A percentile compares a stretch with the other conserved stretches of the same genome.
These are phyloP conservation scores for Microtus richardsoni DNA, from an alignment of 2,113 vertebrate species.

Conservation along the genomic window DNA sequence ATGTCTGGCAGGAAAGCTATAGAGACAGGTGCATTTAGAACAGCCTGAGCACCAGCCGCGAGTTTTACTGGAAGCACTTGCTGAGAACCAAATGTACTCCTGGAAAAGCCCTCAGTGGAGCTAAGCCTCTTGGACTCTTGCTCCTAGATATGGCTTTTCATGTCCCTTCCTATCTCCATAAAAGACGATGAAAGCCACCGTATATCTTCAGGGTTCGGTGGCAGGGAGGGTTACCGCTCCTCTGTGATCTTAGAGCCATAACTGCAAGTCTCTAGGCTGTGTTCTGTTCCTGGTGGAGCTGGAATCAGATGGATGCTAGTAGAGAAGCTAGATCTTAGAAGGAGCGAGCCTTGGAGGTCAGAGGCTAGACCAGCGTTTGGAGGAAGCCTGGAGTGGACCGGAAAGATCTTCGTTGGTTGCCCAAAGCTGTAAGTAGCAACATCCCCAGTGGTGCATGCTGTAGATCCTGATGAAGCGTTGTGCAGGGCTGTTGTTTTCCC, in stretches of 20 bases:
- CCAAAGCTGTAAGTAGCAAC: conserved; percentile 57
- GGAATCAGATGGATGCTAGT: conserved; percentile 15
- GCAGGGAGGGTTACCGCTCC: neutral
- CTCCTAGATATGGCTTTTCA: conserved; percentile 55
- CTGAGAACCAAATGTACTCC: conserved; percentile 69
- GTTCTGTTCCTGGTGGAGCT: conserved; percentile 56
- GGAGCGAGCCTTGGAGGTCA: conserved; percentile 10
- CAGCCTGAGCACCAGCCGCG: conserved; percentile 59
- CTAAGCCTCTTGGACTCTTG: conserved; percentile 46
- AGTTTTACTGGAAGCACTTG: conserved; percentile 57
- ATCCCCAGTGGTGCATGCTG: neutral
- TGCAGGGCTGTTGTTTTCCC: conserved; percentile 40
- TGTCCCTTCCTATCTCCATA: neutral
- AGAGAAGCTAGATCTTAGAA: conserved; percentile 62
- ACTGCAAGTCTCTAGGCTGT: conserved; percentile 52
- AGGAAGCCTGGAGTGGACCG: conserved; percentile 46
- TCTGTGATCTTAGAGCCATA: conserved; percentile 45
- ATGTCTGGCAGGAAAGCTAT: conserved; percentile 67
- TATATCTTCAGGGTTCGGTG: neutral
- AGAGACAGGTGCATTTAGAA: conserved; percentile 75
- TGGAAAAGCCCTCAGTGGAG: conserved; percentile 72
- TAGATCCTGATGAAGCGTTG: neutral
- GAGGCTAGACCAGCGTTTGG: conserved; percentile 37
- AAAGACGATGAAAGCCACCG: conserved; percentile 25
- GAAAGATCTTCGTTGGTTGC: neutral